phyloP scores from a whole-genome alignment of 2,113 vertebrate genomes.

The Chiloscyllium plagiosum region DNA sequence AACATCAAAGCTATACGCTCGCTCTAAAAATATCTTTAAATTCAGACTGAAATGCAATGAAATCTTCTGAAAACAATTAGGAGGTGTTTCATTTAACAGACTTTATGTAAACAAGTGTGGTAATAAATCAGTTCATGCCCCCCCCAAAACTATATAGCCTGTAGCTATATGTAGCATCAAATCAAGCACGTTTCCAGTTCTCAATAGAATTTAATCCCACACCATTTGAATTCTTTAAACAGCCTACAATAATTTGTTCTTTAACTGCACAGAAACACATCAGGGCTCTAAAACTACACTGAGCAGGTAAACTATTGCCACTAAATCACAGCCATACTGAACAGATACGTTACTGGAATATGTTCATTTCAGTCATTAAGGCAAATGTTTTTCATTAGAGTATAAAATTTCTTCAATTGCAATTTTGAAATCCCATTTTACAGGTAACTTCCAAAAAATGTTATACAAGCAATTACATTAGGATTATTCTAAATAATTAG shows the following conservation, averaged over 20 bases:
- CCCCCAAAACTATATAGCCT: not conserved
- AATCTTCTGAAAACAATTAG: not conserved
- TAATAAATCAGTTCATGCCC: not conserved
- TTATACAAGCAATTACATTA: slow-evolving; percentile 12
- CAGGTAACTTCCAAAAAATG: slow-evolving; percentile 26
- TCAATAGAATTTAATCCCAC: not conserved
- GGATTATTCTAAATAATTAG: slow-evolving; percentile 28
- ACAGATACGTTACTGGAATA: slow-evolving; percentile 28
- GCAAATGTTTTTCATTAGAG: slow-evolving; percentile 32
- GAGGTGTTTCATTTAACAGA: not conserved
- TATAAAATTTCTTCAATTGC: slow-evolving; percentile 31
- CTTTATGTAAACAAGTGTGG: not conserved
- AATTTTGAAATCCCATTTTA: slow-evolving; percentile 23
- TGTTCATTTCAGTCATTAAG: slow-evolving; percentile 35
- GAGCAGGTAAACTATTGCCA: slow-evolving; percentile 23
- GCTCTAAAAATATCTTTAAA: not conserved
- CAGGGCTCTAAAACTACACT: slow-evolving; percentile 23
- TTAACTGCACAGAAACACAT: slow-evolving; percentile 28
- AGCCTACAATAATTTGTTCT: slow-evolving; percentile 10
- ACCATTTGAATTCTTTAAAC: slow-evolving; percentile 23
- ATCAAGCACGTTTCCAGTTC: not conserved
- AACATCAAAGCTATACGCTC: not conserved
- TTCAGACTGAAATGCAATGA: slow-evolving; percentile 11
- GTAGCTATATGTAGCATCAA: slow-evolving; percentile 2
- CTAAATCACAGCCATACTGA: slow-evolving; percentile 29